Conservation (phyloP, 2,888 invertebrate genomes). For the Drosophila monieri region DNA sequence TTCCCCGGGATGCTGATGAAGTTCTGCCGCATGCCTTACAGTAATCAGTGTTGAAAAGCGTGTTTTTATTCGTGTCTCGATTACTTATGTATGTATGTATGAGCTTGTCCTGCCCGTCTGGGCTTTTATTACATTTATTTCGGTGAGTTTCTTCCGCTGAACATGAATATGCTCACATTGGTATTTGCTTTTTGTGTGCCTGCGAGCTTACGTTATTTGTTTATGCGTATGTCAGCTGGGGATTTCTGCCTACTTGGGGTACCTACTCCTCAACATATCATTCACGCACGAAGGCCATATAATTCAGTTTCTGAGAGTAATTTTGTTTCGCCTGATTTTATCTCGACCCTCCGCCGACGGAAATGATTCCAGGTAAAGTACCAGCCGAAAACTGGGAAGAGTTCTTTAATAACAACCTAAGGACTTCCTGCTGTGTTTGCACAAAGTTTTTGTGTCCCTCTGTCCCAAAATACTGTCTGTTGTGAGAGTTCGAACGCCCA, state of each 20-base stretch:
- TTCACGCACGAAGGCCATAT: constrained; percentile 43
- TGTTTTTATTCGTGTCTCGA: constrained; percentile 42
- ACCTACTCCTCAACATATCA: constrained; percentile 49
- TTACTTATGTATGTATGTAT: constrained; percentile 33
- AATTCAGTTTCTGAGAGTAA: constrained; percentile 19
- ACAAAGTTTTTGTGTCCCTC: constrained; percentile 46
- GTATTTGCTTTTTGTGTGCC: constrained; percentile 13
- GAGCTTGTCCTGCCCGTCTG: constrained; percentile 30
- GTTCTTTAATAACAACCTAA: constrained; percentile 4
- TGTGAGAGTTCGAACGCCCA: constrained; percentile 44
- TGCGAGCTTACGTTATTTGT: constrained; percentile 28
- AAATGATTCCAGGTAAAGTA: constrained; percentile 12
- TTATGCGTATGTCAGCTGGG: constrained; percentile 34
- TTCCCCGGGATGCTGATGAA: constrained; percentile 41
- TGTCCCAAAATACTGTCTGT: constrained; percentile 30
- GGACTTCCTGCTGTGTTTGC: constrained; percentile 69
- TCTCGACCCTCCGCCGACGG: not conserved
- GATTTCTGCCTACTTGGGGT: constrained; percentile 43
- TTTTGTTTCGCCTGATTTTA: constrained; percentile 15
- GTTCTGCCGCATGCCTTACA: constrained; percentile 45
- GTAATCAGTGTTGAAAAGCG: constrained; percentile 65
- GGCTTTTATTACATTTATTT: constrained; percentile 69
- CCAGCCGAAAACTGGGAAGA: constrained; percentile 2
- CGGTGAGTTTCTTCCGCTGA: constrained; percentile 43
- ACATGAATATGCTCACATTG: constrained; percentile 31